A percentile compares a stretch with the other conserved stretches of the same genome.
These are phyloP conservation scores for Drosophila mayaguana DNA, from an alignment of 2,888 invertebrate species.

Conservation along the genomic window DNA sequence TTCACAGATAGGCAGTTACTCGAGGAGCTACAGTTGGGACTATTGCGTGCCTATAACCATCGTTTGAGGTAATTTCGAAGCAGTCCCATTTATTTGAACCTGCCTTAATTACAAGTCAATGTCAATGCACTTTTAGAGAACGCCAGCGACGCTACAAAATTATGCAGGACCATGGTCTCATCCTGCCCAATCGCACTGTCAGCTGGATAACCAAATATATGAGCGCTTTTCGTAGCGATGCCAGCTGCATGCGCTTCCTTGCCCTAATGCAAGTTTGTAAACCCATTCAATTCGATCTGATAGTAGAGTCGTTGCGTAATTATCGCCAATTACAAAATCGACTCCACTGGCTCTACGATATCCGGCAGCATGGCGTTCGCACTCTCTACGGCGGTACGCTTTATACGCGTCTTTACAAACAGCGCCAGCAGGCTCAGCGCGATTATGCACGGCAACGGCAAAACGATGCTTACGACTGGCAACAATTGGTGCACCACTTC, in stretches of 20 bases:
- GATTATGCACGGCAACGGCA: slow-evolving; percentile 69
- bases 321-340: slow-evolving; percentile 89
- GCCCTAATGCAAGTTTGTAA: slow-evolving; percentile 91
- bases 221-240: slow-evolving; percentile 86
- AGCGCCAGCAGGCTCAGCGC: slow-evolving; percentile 81
- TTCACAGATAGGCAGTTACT: slow-evolving; percentile 72
- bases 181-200: slow-evolving; percentile 89
- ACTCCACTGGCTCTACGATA: slow-evolving; percentile 88
- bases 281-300: slow-evolving; percentile 90
- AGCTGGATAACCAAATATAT: slow-evolving; percentile 91
- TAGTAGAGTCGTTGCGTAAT: slow-evolving; percentile 91
- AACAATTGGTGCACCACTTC: slow-evolving; percentile 66
- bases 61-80: slow-evolving; percentile 86
- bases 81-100: too few species aligned
- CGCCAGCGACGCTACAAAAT: slow-evolving; percentile 90
- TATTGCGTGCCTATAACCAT: slow-evolving; percentile 91
- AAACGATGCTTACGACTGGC: slow-evolving; percentile 65
- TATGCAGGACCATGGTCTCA: slow-evolving; percentile 92
- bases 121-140: slow-evolving; percentile 85
- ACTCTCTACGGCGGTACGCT: slow-evolving; percentile 88
- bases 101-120: background rate
- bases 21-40: slow-evolving; percentile 89
- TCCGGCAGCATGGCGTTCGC: slow-evolving; percentile 90
- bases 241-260: slow-evolving; percentile 86
- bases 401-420: slow-evolving; percentile 88